Conservation (phyloP, 92 coral and sea anemone genomes). For the Palythoa caribaeorum region DNA sequence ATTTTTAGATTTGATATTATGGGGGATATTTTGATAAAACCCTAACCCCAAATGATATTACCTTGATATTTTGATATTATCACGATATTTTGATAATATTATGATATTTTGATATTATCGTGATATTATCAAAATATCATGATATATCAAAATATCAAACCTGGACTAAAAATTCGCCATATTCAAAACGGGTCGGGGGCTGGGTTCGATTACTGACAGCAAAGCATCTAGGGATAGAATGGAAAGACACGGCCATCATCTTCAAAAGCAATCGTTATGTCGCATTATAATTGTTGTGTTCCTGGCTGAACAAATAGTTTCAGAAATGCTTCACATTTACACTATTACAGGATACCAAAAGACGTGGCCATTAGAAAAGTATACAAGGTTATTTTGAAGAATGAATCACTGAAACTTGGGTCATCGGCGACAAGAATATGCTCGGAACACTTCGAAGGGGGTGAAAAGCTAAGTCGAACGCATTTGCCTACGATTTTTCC, state of each 20-base stretch:
- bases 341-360: constrained; percentile 16
- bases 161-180: no score
- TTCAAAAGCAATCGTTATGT: neutral
- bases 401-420: constrained; percentile 16
- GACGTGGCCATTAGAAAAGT: constrained; percentile 34
- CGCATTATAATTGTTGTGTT: neutral
- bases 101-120: no score
- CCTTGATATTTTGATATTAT: no score
- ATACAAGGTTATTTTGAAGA: constrained; percentile 20
- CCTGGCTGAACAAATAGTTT: neutral
- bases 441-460: neutral
- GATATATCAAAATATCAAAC: no score
- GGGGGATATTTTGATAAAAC: no score
- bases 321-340: constrained; percentile 3
- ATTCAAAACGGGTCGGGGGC: no score
- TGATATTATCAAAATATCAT: no score
- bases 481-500: constrained; percentile 10
- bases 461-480: neutral
- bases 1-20: no score
- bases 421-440: constrained; percentile 19
- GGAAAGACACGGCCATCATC: neutral
- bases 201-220: neutral
- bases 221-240: neutral
- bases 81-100: no score
- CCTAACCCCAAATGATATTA: no score